These are phyloP conservation scores for Parnassius smintheus DNA, from an alignment of 2,888 invertebrate genomes.

Conservation along the genomic window DNA sequence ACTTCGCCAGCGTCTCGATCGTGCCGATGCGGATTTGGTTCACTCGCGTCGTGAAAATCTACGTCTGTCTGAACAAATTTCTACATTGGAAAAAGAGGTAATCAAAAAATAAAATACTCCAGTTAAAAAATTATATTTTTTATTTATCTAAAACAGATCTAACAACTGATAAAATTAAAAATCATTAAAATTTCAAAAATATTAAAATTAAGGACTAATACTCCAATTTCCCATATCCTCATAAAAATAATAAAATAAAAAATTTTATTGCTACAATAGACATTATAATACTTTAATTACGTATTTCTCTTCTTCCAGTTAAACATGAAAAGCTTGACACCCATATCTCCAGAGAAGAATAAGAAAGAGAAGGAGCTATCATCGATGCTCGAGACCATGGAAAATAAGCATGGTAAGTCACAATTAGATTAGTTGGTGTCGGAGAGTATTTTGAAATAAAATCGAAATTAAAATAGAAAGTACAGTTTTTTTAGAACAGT, in stretches of 20 bases:
- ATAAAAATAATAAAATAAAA: no score
- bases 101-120: neutral
- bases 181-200: no score
- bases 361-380: conserved; percentile 87
- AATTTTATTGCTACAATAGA: neutral
- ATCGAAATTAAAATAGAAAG: neutral
- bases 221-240: no score
- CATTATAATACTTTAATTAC: conserved; percentile 4
- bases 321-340: conserved; percentile 82
- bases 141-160: no score
- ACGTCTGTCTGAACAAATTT: conserved; percentile 88
- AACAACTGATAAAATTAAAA: no score
- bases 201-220: no score
- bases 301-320: conserved; percentile 57
- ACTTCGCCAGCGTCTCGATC: conserved; percentile 87
- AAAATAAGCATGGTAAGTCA: conserved; percentile 90
- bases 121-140: no score
- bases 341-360: conserved; percentile 81
- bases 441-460: conserved; percentile 2
- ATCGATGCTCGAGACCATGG: conserved; percentile 88
- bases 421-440: neutral
- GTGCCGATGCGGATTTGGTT: conserved; percentile 90
- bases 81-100: conserved; percentile 91
- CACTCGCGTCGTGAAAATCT: conserved; percentile 91
- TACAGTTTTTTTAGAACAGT: neutral